Conservation (phyloP, 2,113 vertebrate species). For the Rhinopomastus cyanomelas region DNA sequence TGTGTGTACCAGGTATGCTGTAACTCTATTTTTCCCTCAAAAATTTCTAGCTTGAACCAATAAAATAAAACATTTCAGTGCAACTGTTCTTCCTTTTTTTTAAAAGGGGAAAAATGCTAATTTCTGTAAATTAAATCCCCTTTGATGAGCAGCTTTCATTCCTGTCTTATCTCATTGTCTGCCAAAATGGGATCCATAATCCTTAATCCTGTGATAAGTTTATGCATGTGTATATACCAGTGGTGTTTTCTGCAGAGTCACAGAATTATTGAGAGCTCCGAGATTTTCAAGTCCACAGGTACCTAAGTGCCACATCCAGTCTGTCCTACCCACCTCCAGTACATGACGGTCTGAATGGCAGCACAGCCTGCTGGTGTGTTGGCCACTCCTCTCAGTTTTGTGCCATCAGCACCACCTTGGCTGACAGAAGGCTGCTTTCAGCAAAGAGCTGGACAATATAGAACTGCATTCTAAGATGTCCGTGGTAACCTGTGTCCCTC, state of each 20-base stretch:
- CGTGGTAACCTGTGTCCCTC: not conserved
- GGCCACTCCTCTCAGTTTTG: too few species aligned
- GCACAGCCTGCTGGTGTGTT: too few species aligned
- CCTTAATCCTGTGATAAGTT: not conserved
- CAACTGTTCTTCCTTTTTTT: not conserved
- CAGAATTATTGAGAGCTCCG: too few species aligned
- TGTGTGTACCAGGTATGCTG: not conserved
- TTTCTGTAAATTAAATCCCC: not conserved
- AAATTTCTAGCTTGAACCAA: not conserved
- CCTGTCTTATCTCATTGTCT: not conserved
- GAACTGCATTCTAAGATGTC: not conserved
- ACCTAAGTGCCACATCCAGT: too few species aligned
- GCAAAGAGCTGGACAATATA: not conserved
- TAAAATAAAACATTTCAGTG: not conserved
- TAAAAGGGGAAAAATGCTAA: fast-evolving
- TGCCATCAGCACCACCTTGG: too few species aligned
- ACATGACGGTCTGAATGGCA: too few species aligned
- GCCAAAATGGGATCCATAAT: not conserved
- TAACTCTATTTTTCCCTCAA: not conserved
- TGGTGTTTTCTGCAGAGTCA: not conserved
- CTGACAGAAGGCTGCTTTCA: not conserved
- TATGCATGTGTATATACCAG: not conserved
- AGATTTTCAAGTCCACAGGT: too few species aligned
- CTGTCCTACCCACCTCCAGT: too few species aligned
- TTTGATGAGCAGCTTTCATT: not conserved